Conservation (phyloP, 2,888 invertebrate genomes). For the Cephus sareptanus region DNA sequence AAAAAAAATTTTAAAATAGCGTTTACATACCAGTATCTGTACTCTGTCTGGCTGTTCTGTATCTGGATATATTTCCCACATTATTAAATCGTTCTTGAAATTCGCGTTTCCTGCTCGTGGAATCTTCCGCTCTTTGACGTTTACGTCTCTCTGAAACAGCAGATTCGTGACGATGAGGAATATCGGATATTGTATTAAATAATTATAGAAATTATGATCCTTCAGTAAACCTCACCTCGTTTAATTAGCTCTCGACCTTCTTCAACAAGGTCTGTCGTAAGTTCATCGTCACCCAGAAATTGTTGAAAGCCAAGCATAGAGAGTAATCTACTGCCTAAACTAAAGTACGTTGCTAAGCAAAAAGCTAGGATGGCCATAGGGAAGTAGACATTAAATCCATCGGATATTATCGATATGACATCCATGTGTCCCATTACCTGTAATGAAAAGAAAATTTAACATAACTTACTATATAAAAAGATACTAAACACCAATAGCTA, state of each 20-base stretch:
- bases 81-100: conserved; percentile 75
- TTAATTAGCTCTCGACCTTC: conserved; percentile 94
- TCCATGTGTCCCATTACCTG: conserved; percentile 99
- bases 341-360: conserved; percentile 94
- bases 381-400: conserved; percentile 99
- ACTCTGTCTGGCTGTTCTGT: conserved; percentile 64
- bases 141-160: conserved; percentile 77
- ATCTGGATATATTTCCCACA: conserved; percentile 58
- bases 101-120: conserved; percentile 78
- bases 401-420: conserved; percentile 94
- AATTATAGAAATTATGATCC: neutral
- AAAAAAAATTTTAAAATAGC: neutral
- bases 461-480: neutral
- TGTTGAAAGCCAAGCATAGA: conserved; percentile 96
- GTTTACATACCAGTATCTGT: conserved; percentile 66
- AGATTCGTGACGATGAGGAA: neutral
- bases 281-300: conserved; percentile 93
- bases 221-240: conserved; percentile 72
- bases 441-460: conserved; percentile 20
- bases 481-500: neutral
- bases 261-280: conserved; percentile 92
- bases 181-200: neutral
- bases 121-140: conserved; percentile 84
- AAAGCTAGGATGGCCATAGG: conserved; percentile 95
- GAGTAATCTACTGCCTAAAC: conserved; percentile 89